Conservation (phyloP, 2,888 invertebrate species). For the Drosophila nigritarsus region DNA sequence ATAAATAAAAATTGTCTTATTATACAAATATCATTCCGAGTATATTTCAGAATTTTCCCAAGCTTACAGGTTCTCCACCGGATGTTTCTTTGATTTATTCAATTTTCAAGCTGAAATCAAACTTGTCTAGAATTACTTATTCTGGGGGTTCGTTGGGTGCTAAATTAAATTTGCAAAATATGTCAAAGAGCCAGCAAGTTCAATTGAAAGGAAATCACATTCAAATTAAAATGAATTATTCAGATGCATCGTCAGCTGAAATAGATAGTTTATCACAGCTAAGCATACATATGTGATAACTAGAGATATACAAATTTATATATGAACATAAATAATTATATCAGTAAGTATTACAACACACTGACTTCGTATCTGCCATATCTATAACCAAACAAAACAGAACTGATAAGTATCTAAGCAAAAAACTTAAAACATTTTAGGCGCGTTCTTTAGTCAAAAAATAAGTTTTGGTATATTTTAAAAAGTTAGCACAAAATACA, state of each 20-base stretch:
- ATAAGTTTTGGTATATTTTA: not conserved
- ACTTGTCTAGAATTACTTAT: not conserved
- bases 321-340: no score
- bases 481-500: not conserved
- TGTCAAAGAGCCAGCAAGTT: not conserved
- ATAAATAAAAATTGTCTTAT: constrained; percentile 34
- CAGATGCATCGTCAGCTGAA: not conserved
- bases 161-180: constrained; percentile 9
- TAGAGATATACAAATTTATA: not conserved
- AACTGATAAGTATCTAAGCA: no score
- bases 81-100: not conserved
- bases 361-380: not conserved
- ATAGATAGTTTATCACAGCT: not conserved
- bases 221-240: constrained; percentile 1
- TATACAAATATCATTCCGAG: not conserved
- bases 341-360: not conserved
- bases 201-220: not conserved
- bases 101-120: not conserved
- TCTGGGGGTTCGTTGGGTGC: not conserved
- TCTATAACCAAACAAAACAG: no score
- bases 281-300: not conserved
- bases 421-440: not conserved
- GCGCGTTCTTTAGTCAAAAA: not conserved
- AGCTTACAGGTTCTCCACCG: not conserved
- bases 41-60: not conserved